Conservation (phyloP, 2,113 vertebrate genomes). For the Oreochromis niloticus region DNA sequence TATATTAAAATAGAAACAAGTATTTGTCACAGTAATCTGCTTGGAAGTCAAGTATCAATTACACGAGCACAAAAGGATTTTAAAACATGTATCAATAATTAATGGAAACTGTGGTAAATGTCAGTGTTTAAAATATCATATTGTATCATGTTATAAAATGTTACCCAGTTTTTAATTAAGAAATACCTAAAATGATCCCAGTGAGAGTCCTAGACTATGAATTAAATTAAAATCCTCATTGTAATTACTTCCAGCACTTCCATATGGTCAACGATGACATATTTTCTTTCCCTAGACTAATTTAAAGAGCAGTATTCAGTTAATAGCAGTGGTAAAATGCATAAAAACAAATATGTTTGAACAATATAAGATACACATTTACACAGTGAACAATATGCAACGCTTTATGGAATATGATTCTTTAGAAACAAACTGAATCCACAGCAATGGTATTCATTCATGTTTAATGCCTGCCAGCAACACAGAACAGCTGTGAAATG, state of each 20-base stretch:
- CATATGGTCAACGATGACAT: neutral
- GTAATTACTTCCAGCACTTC: neutral
- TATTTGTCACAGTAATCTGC: neutral
- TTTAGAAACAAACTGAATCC: neutral
- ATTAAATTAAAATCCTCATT: neutral
- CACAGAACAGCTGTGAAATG: neutral
- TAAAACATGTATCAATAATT: neutral
- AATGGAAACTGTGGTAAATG: neutral
- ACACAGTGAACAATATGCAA: neutral
- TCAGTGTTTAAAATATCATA: neutral
- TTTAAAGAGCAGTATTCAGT: neutral
- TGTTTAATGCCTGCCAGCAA: neutral
- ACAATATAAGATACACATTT: neutral
- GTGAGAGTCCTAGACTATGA: neutral
- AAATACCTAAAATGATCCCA: neutral
- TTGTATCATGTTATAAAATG: neutral
- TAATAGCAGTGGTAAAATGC: neutral
- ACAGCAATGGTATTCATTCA: neutral
- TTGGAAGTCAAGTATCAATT: neutral
- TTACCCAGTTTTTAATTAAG: neutral
- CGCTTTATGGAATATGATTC: neutral
- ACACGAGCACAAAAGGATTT: neutral
- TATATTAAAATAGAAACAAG: neutral
- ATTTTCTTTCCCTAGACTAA: accelerated
- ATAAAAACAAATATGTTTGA: neutral